Base-by-base conservation (phyloP, 2,888 invertebrate species). In the Onchidella celtica region DNA sequence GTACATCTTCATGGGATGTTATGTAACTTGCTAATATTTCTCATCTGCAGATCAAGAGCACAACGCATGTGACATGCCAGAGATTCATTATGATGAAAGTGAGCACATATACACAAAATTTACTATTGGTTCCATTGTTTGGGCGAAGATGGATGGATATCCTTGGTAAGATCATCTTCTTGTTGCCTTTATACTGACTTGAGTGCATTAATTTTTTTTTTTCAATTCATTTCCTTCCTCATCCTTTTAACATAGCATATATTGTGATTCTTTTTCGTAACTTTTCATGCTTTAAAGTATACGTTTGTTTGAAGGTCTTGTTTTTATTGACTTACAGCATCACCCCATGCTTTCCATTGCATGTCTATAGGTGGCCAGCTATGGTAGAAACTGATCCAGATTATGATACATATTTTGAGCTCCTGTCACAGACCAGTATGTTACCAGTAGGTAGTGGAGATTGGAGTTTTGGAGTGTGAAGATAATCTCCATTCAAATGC, bases 311-410 rank as follows among this genome's bases (percentile, higher is more conserved):
- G n/a, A n/a, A n/a, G n/a, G n/a, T n/a, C n/a, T n/a, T n/a, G n/a
- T n/a, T n/a, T n/a, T n/a, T n/a, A n/a, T n/a, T n/a, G n/a, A n/a
- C n/a, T n/a, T n/a, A n/a, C n/a, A n/a, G n/a, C n/a, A n/a, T n/a
- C n/a, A n/a, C n/a, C n/a, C n/a, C n/a, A n/a, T n/a, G n/a, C n/a
- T 47, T 69, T 47, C 34, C 24, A 24, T 68, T 69, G 36, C 34
- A 32, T 6, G 29, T 14, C 76, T 79, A 0, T 79, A 91, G 92
- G 90, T 96, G 96, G 96, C 96, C 96, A 2, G 96, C 95, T 1
- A 95, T 96, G 94, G 95, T 96, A 0, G 96, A 96, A 84, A 95
- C 95, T 89, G 95, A 95, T 87, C 95, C 96, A 0, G 95, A 96
- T 84, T 93, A 93, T 0, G 95, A 95, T 84, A 94, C 94, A 82